These are phyloP conservation scores for Molorchus minor DNA, from an alignment of 2,888 invertebrate genomes.

Conservation along the genomic window DNA sequence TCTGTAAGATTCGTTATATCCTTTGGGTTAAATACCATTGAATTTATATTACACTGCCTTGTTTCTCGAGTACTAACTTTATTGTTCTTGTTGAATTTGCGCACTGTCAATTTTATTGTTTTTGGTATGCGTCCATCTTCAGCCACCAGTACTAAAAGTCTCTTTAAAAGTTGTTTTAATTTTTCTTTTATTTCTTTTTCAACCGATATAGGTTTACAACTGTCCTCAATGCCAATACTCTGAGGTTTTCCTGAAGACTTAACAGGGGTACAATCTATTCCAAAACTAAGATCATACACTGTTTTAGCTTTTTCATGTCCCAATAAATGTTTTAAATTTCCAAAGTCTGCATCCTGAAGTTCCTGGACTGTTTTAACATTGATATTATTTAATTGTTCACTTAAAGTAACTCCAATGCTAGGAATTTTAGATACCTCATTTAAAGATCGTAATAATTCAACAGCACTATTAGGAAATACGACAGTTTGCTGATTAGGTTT, in stretches of 20 bases:
- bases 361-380: constrained; percentile 75
- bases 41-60: constrained; percentile 76
- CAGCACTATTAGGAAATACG: constrained; percentile 75
- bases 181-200: constrained; percentile 79
- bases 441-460: constrained; percentile 73
- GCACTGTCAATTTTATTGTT: constrained; percentile 76
- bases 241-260: constrained; percentile 80
- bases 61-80: constrained; percentile 78
- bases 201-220: constrained; percentile 77
- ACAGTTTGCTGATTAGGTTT: constrained; percentile 87
- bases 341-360: constrained; percentile 69
- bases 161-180: constrained; percentile 72
- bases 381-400: constrained; percentile 71
- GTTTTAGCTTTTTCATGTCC: constrained; percentile 75
- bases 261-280: constrained; percentile 78
- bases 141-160: constrained; percentile 75
- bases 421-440: constrained; percentile 72
- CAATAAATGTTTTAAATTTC: constrained; percentile 65
- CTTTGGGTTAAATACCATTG: constrained; percentile 67
- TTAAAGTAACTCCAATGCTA: constrained; percentile 79
- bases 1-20: constrained; percentile 58
- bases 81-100: constrained; percentile 74
- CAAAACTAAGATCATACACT: constrained; percentile 75
- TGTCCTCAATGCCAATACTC: constrained; percentile 82
- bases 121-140: constrained; percentile 84